Evolutionary conservation across 2,797 vertebrate genomes (phyloP), one percentile per base, ranked within the genome.

Genomic region (Mergus octosetaceus): DNA sequence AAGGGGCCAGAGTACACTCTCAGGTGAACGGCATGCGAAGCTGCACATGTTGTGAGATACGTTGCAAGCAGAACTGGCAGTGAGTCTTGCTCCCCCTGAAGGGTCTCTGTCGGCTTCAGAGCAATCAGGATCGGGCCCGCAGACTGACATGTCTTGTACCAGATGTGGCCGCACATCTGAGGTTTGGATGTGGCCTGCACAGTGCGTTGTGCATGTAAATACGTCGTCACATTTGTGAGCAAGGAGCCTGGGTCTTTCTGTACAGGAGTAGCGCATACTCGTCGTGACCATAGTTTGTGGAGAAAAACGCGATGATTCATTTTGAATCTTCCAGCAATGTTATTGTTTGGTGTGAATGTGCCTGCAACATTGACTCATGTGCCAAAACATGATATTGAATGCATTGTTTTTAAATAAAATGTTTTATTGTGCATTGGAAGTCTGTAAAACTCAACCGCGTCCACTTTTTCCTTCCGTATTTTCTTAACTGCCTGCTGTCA

Each of bases 391-490:
- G 20, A 51, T 95, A 85, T 54, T 93, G 96, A 96, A 98, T 97
- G 97, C 97, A 1, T 96, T 96, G 97, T 97, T 98, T 98, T 98
- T 95, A 95, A 98, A 98, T 98, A 98, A 98, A 98, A 90, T 79
- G 91, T 96, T 97, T 97, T 94, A 60, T 93, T 95, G 97, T 97
- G 97, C 96, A 88, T 65, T 95, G 95, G 57, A 90, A 96, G 95
- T 73, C 69, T 28, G 68, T 74, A 85, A 51, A 83, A 49, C 92
- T 66, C 68, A 7, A 8, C n/a, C 32, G 51, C 3, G 15, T 56
- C 70, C 2, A 13, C 65, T 49, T 45, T 57, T 79, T 92, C 60
- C 38, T 78, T 34, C 39, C 13, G 6, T 13, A 2, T n/a, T 28
- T 9, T 85, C 83, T 27, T 28, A n/a, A 30, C 38, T 10, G 30